A percentile compares a stretch with the other conserved stretches of the same genome.
Evolutionary conservation across 1,140 invertebrate species (phyloP).

Genomic region (Caenorhabditis tropicalis): DNA sequence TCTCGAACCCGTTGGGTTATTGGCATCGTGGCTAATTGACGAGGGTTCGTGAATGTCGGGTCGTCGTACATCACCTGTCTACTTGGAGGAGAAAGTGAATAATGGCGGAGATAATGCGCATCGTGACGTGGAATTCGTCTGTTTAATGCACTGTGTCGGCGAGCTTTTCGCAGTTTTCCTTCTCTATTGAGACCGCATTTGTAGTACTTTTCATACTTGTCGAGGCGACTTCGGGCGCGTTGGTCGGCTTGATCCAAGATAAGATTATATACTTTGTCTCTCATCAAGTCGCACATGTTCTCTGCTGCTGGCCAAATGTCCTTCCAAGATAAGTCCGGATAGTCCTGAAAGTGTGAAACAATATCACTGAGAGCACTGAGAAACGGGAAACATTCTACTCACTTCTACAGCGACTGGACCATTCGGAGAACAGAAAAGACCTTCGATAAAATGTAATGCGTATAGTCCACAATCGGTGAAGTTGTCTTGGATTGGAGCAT

Average conservation of each 20-base stretch:
- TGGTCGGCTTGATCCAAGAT: background rate
- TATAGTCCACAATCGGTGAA: slow-evolving; percentile 12
- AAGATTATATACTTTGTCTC: slow-evolving; percentile 19
- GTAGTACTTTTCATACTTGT: background rate
- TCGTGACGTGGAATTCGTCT: too few relatives aligned
- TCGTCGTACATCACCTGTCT: background rate
- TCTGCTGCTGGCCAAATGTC: background rate
- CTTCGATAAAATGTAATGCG: background rate
- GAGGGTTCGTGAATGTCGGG: background rate
- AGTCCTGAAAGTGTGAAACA: background rate
- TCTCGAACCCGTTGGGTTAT: background rate
- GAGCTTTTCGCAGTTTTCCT: background rate
- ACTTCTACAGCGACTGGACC: background rate
- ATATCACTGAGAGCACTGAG: too few relatives aligned
- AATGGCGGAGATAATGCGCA: background rate
- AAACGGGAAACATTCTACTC: background rate
- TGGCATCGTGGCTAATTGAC: background rate
- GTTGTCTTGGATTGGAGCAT: slow-evolving; percentile 16
- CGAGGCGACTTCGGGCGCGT: background rate
- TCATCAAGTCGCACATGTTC: slow-evolving; percentile 6
- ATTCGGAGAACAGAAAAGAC: background rate
- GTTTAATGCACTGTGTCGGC: background rate
- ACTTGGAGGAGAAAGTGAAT: background rate
- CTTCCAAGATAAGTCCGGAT: background rate
- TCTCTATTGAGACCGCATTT: background rate